Conservation (phyloP, 2,888 invertebrate genomes). For the Hetaerina titia region DNA sequence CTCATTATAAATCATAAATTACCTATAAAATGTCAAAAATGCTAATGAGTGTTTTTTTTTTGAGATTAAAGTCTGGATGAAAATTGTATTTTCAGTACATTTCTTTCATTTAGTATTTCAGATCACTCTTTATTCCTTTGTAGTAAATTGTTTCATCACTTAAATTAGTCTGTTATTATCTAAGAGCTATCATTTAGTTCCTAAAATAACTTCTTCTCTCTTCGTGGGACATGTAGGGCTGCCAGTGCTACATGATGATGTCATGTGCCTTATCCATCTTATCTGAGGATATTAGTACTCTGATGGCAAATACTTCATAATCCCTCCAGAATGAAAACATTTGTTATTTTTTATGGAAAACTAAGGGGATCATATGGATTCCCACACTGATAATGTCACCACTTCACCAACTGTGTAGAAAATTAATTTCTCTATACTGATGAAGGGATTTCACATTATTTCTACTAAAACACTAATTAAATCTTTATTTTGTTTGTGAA, state of each 20-base stretch:
- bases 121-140: conserved; percentile 15
- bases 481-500: neutral
- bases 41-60: conserved; percentile 42
- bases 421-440: too few species aligned
- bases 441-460: neutral
- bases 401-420: too few species aligned
- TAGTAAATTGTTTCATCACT: neutral
- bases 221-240: neutral
- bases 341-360: too few species aligned
- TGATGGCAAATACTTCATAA: too few species aligned
- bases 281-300: too few species aligned
- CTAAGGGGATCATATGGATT: too few species aligned
- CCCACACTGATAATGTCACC: too few species aligned
- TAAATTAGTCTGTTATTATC: neutral
- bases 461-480: neutral
- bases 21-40: conserved; percentile 19
- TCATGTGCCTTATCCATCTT: too few species aligned
- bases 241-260: neutral
- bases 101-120: conserved; percentile 30
- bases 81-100: conserved; percentile 3
- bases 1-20: conserved; percentile 9
- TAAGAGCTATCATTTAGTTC: neutral
- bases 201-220: neutral
- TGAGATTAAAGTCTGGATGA: conserved; percentile 46
- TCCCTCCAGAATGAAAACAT: too few species aligned